Base-by-base conservation (phyloP, 2,888 invertebrate species). In the Drosophila diplacantha region DNA sequence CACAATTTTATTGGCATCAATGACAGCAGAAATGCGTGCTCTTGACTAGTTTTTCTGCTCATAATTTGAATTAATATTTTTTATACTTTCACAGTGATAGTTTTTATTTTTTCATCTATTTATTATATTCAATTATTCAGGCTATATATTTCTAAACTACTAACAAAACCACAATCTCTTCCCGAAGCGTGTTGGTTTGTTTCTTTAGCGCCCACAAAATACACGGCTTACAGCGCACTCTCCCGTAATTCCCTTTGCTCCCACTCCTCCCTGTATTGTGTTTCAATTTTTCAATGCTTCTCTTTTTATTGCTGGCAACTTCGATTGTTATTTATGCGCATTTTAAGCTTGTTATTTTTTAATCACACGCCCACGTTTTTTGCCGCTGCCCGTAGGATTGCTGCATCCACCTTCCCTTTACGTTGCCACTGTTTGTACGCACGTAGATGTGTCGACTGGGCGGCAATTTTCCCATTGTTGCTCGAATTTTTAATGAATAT, bases 291-390 rank as follows among this genome's bases (percentile, higher is more conserved):
- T 58, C 35, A 52, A 49, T 61, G 50, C 52, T 18, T 34, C 24
- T 38, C 57, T 53, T 54, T 54, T 43, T 34, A 29, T 35, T 54
- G 44, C 18, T 46, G 44, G 44, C 44, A 31, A 43, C 39, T 46
- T 38, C 18, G 18, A 44, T 38, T 35, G 46, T 76, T 82, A 68
- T 76, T 80, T 82, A 82, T 80, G 80, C 77, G 70, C 74, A 73
- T 71, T 81, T 81, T 51, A 71, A 77, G 78, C 57, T 68, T 83
- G 78, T 77, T 78, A 75, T 81, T 81, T 83, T 78, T 77, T 71
- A 73, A 78, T 81, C 67, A 83, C 71, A 68, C 71, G 71, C 83
- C 73, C 71, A 74, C 32, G 34, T 35, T 50, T 43, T 44, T 49
- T 44, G 22, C 29, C 35, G 49, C 43, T 26, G 46, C 20, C 50